phyloP scores from a whole-genome alignment of 2,113 vertebrate species.

The Pteruthius melanotis region DNA sequence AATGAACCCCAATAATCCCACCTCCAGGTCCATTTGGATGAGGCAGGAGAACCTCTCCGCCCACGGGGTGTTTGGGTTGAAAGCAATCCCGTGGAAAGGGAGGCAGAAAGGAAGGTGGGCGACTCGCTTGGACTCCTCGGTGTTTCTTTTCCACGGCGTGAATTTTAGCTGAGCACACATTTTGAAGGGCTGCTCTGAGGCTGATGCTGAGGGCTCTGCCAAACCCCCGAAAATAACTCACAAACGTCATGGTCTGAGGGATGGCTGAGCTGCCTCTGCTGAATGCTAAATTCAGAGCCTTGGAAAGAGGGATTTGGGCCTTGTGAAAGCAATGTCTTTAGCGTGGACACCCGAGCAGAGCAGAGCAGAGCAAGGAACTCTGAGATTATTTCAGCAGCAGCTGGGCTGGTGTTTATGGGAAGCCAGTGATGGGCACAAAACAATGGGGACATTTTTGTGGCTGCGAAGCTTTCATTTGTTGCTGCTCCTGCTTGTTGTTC shows the following conservation, averaged over 20 bases:
- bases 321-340: neutral
- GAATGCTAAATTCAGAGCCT: neutral
- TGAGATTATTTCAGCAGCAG: neutral
- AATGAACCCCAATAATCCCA: conserved; percentile 15
- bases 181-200: conserved; percentile 44
- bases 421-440: neutral
- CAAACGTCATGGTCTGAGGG: conserved; percentile 32
- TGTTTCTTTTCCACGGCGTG: conserved; percentile 35
- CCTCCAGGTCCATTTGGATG: conserved; percentile 21
- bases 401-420: conserved; percentile 2
- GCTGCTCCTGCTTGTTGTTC: neutral
- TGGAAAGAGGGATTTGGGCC: conserved; percentile 1
- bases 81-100: conserved; percentile 54
- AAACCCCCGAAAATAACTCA: conserved; percentile 59
- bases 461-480: neutral
- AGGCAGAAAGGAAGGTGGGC: conserved; percentile 70
- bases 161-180: conserved; percentile 66
- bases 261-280: conserved; percentile 25
- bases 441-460: conserved; percentile 22
- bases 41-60: conserved; percentile 43
- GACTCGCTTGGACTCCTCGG: conserved; percentile 37
- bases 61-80: conserved; percentile 71
- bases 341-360: neutral
- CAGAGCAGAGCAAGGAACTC: neutral
- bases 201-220: conserved; percentile 37